phyloP scores from a whole-genome alignment of 1,140 invertebrate species.

The Formica exsecta region DNA sequence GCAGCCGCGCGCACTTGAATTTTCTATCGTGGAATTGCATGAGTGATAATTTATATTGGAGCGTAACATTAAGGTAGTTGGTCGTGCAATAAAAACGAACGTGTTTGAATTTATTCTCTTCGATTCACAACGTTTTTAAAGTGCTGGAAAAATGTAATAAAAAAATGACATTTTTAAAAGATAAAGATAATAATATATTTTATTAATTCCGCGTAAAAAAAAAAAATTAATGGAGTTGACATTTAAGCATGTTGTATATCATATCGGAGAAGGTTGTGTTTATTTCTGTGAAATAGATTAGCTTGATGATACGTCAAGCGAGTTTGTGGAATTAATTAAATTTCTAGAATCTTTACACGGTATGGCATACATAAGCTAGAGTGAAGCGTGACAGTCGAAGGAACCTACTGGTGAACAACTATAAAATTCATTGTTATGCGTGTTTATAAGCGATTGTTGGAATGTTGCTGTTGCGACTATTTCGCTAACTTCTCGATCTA shows the following conservation, averaged over 20 bases:
- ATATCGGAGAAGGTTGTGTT: neutral
- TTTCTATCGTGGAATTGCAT: neutral
- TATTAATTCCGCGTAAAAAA: neutral
- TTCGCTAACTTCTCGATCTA: conserved; percentile 39
- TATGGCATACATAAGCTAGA: conserved; percentile 6
- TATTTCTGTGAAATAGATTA: conserved; percentile 43
- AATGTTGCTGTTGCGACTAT: conserved; percentile 47
- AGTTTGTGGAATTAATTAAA: conserved; percentile 54
- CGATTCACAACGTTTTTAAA: neutral
- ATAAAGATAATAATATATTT: conserved; percentile 21
- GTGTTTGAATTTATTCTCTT: neutral
- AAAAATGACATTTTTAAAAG: neutral
- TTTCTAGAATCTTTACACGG: conserved; percentile 45
- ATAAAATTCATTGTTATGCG: conserved; percentile 48
- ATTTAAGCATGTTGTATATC: conserved; percentile 20
- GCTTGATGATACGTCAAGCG: conserved; percentile 29
- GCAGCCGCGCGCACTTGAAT: neutral
- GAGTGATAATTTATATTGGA: neutral
- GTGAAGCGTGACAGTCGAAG: neutral
- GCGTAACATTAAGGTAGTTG: conserved; percentile 10
- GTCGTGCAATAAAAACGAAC: neutral
- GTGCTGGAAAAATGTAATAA: neutral
- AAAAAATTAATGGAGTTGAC: conserved; percentile 13
- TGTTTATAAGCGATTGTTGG: conserved; percentile 57
- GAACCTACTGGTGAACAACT: conserved; percentile 30